Conservation (phyloP, 2,888 invertebrate species). For the Nymphalis polychloros region DNA sequence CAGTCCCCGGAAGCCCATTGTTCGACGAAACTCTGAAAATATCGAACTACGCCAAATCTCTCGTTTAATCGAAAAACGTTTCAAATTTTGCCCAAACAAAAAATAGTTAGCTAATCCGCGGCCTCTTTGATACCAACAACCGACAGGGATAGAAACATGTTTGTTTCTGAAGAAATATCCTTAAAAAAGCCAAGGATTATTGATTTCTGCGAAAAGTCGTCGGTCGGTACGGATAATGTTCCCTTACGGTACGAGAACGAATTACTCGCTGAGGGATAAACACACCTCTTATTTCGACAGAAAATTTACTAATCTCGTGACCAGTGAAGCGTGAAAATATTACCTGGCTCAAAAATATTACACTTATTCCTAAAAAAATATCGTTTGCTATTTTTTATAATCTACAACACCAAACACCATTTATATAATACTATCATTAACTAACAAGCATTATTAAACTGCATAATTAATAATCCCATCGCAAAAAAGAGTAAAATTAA, state of each 20-base stretch:
- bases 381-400: background rate
- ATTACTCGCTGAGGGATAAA: constrained; percentile 78
- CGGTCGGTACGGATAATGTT: constrained; percentile 72
- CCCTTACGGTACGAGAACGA: constrained; percentile 68
- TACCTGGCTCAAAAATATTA: constrained; percentile 51
- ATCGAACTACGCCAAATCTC: constrained; percentile 69
- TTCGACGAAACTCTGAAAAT: constrained; percentile 60
- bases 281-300: constrained; percentile 70
- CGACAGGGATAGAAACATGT: constrained; percentile 59
- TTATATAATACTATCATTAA: constrained; percentile 21
- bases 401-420: constrained; percentile 21
- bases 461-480: constrained; percentile 65
- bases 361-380: background rate
- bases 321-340: constrained; percentile 56
- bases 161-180: constrained; percentile 70
- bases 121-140: constrained; percentile 69
- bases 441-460: constrained; percentile 47
- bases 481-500: constrained; percentile 59
- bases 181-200: constrained; percentile 74
- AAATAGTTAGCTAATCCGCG: constrained; percentile 74
- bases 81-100: constrained; percentile 67
- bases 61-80: constrained; percentile 70
- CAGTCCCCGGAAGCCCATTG: constrained; percentile 74
- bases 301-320: constrained; percentile 50
- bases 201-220: constrained; percentile 74